Evolutionary conservation across 2,888 invertebrate genomes (phyloP).

Genomic region (Napeogenes sylphis): DNA sequence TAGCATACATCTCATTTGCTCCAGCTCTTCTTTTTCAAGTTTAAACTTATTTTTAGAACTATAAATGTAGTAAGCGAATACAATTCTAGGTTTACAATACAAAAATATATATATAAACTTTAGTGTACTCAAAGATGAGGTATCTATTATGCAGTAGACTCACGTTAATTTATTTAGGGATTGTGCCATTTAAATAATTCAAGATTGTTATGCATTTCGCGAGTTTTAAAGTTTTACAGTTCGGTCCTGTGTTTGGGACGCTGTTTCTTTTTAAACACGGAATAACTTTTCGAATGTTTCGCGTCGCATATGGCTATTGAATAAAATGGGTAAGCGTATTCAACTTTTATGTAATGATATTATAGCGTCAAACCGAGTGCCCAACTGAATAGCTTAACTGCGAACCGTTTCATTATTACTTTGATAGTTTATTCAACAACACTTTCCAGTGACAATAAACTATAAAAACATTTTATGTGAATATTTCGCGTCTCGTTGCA

Average conservation of each 20-base stretch:
- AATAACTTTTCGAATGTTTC: constrained; percentile 12
- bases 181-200: constrained; percentile 34
- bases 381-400: no score
- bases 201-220: constrained; percentile 66
- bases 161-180: not conserved
- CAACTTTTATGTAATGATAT: no score
- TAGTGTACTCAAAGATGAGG: no score
- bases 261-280: constrained; percentile 38
- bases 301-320: constrained; percentile 10
- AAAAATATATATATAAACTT: no score
- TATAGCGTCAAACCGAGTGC: no score
- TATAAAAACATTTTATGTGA: constrained; percentile 7
- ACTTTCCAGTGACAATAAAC: constrained; percentile 2
- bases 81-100: no score
- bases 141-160: no score
- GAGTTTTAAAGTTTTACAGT: constrained; percentile 64
- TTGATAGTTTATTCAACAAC: constrained; percentile 3
- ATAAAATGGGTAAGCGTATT: constrained; percentile 1
- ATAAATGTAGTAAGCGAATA: no score
- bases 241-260: constrained; percentile 53
- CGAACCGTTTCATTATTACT: not conserved
- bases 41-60: not conserved
- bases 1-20: constrained; percentile 71
- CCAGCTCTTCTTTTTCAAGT: constrained; percentile 47
- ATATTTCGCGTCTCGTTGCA: constrained; percentile 6